phyloP scores from a whole-genome alignment of 2,888 invertebrate genomes.

The Hanleya hanleyi region DNA sequence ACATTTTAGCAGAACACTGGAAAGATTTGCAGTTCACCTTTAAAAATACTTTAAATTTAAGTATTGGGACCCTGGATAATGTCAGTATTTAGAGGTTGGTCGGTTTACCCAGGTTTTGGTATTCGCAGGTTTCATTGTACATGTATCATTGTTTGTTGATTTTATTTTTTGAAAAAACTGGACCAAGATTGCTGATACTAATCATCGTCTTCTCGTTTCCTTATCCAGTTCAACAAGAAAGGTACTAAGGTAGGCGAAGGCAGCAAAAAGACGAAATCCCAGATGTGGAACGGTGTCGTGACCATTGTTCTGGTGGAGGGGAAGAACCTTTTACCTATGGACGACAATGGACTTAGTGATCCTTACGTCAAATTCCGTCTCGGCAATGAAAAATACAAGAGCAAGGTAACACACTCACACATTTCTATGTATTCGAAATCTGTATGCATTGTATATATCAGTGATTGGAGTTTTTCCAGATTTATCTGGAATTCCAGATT shows the following conservation, averaged over 20 bases:
- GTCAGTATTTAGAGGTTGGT: too few species aligned
- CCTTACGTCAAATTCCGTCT: constrained; percentile 98
- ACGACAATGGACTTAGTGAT: constrained; percentile 90
- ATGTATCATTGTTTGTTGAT: not conserved
- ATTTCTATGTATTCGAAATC: too few species aligned
- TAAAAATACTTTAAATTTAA: too few species aligned
- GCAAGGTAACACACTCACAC: constrained; percentile 79
- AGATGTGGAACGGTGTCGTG: constrained; percentile 98
- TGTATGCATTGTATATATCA: too few species aligned
- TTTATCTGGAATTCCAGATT: too few species aligned
- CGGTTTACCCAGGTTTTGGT: too few species aligned
- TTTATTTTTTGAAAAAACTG: not conserved
- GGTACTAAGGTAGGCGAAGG: constrained; percentile 38
- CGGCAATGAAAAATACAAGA: constrained; percentile 98
- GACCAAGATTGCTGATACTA: not conserved
- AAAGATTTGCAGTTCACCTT: too few species aligned
- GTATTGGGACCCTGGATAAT: too few species aligned
- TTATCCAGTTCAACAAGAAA: constrained; percentile 37
- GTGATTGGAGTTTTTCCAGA: too few species aligned
- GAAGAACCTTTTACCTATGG: constrained; percentile 87
- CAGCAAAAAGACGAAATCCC: constrained; percentile 82
- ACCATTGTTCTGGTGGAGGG: constrained; percentile 98
- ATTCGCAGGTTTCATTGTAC: not conserved
- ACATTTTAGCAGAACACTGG: too few species aligned
- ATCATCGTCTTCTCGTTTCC: not conserved